Conservation (phyloP, 2,888 invertebrate genomes). For the Drymonia ruficornis region DNA sequence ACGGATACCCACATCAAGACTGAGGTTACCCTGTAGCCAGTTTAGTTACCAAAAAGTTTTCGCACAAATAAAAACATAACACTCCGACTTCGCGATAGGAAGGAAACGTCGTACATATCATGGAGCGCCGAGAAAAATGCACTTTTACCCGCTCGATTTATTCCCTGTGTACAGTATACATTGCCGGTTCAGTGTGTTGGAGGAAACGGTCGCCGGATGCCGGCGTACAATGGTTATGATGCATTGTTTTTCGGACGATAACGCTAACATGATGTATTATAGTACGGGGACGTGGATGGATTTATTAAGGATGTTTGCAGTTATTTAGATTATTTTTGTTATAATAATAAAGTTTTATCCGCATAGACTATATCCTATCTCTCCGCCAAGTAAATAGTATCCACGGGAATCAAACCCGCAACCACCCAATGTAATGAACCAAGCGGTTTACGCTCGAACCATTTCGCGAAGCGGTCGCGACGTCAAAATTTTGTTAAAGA, state of each 20-base stretch:
- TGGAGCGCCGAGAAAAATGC: conserved; percentile 43
- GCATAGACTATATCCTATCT: too few species aligned
- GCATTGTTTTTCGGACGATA: conserved; percentile 72
- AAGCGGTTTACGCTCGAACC: too few species aligned
- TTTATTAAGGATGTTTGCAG: conserved; percentile 30
- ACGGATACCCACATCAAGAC: too few species aligned
- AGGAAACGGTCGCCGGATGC: conserved; percentile 54
- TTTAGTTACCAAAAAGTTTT: conserved; percentile 10
- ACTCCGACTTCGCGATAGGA: conserved; percentile 41
- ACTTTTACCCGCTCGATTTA: conserved; percentile 50
- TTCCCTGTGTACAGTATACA: conserved; percentile 42
- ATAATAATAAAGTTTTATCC: not conserved
- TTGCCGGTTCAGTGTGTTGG: conserved; percentile 46
- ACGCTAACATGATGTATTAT: conserved; percentile 63
- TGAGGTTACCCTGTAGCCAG: not conserved
- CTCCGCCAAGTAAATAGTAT: too few species aligned
- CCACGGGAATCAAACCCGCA: too few species aligned
- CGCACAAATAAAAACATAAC: conserved; percentile 28
- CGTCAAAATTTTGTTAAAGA: too few species aligned
- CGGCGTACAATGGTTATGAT: conserved; percentile 71
- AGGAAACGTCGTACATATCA: conserved; percentile 49
- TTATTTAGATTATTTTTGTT: conserved; percentile 17
- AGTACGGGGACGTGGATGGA: conserved; percentile 20
- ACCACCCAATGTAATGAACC: too few species aligned
- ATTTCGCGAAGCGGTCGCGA: too few species aligned